phyloP scores from a whole-genome alignment of 2,888 invertebrate species.

The Hirtodrosophila alboralis region DNA sequence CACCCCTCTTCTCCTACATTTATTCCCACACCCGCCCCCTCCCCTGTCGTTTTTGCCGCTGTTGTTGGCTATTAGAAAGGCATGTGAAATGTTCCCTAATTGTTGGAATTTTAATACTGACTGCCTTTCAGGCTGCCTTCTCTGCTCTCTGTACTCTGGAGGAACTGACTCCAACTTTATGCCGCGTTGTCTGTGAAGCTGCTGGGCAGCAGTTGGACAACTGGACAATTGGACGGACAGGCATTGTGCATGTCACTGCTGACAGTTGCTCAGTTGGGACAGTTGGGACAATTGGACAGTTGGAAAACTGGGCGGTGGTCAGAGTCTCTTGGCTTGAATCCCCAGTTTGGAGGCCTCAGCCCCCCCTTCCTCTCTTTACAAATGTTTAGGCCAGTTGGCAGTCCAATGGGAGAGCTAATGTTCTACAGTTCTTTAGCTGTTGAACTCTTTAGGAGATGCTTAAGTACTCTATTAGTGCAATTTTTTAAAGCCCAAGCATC shows the following conservation, averaged over 20 bases:
- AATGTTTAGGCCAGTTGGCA: conserved; percentile 40
- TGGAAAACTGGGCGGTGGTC: conserved; percentile 18
- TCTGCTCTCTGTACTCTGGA: neutral
- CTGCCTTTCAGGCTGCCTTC: conserved; percentile 21
- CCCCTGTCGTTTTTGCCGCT: conserved; percentile 32
- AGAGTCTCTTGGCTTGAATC: conserved; percentile 2
- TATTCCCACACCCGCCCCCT: neutral
- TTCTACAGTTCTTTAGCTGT: conserved; percentile 5
- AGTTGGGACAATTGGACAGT: conserved; percentile 11
- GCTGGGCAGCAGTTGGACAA: neutral
- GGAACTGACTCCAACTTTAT: conserved; percentile 16
- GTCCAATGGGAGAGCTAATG: conserved; percentile 20
- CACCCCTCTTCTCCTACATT: neutral
- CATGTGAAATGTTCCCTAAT: conserved; percentile 81
- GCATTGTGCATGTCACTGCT: conserved; percentile 54
- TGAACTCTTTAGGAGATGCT: conserved; percentile 33
- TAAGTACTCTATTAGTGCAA: conserved; percentile 76
- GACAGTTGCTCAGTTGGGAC: conserved; percentile 35
- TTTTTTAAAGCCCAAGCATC: conserved; percentile 38
- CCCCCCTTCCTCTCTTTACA: conserved; percentile 25
- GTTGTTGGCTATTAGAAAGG: conserved; percentile 79
- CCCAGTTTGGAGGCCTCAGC: conserved; percentile 7
- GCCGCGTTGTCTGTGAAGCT: conserved; percentile 45
- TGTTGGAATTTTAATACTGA: conserved; percentile 79
- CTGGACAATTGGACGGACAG: neutral